Evolutionary conservation across 2,113 vertebrate species (phyloP), one percentile per base, ranked within the genome.

Genomic region (Trichomycterus rosablanca): DNA sequence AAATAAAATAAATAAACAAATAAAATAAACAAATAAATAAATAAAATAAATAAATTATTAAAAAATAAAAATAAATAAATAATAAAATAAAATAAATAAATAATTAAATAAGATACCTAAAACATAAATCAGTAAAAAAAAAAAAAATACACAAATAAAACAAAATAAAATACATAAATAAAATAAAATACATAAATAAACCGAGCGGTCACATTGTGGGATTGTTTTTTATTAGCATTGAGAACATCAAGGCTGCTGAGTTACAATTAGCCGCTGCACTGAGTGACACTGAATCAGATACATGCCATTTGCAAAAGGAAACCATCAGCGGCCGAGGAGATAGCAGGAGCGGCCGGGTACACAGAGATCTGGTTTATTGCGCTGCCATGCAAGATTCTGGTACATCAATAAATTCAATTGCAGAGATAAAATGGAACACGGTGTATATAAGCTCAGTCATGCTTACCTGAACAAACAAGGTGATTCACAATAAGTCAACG

Each of bases 261-360:
- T 64, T 55, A 61, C 8, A 7, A 16, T 40, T 59, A 40, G 26
- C 16, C 24, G 42, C 16, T 37, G 49, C 24, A n/a, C 24, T 43
- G 35, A 53, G 49, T 28, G 62, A 65, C 51, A 30, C 43, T 28
- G 23, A 44, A 54, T 45, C 61, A 54, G 49, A 63, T 54, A 35
- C 26, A 15, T n/a, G n/a, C n/a, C n/a, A n/a, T n/a, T n/a, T n/a
- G n/a, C 39, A 45, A 54, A 54, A 63, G 61, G 50, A 63, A 63
- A 35, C 40, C 19, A 43, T 54, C 35, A 63, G 49, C 28, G 24
- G 42, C 9, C 6, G 19, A 22, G 14, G 8, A 53, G 49, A 46
- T 65, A 56, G 32, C 52, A 2, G 1, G 23, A 63, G n/a, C 26
- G 5, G 14, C 15, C 10, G 16, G 60, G 19, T 22, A n/a, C n/a